Evolutionary conservation across 2,797 vertebrate species (phyloP).

Genomic region (Numenius phaeopus): DNA sequence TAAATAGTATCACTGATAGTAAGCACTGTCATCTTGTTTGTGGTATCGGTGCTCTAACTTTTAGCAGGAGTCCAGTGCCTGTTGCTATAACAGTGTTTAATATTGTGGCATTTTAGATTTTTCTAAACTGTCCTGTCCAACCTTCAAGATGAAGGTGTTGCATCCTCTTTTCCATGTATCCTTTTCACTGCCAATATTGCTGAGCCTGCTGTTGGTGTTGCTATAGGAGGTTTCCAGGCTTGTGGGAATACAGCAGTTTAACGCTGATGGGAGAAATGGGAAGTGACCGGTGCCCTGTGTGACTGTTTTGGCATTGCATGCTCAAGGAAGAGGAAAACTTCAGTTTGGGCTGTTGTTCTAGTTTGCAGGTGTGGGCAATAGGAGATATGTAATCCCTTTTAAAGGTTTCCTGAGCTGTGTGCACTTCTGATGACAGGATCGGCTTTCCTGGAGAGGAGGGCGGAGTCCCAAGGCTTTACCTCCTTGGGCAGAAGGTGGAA

Average conservation of each 20-base stretch:
- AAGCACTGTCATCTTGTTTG: not conserved
- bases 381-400: not conserved
- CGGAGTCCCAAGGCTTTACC: not conserved
- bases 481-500: not conserved
- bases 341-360: not conserved
- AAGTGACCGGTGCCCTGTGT: not conserved
- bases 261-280: not conserved
- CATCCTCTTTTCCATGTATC: not conserved
- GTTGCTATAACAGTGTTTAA: not conserved
- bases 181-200: not conserved
- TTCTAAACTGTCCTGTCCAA: not conserved
- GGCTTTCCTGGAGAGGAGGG: not conserved
- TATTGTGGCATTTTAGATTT: not conserved
- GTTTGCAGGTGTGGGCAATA: not conserved
- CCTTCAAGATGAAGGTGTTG: not conserved
- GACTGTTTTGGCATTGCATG: not conserved
- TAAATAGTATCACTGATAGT: not conserved
- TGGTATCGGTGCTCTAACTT: not conserved
- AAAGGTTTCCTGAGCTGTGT: not conserved
- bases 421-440: not conserved
- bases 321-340: not conserved
- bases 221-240: not conserved
- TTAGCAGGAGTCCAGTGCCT: not conserved
- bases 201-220: not conserved
- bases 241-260: not conserved